Evolutionary conservation across 1,140 invertebrate species (phyloP), one percentile per base, ranked within the genome.

Genomic region (Drosophila mojavensis): DNA sequence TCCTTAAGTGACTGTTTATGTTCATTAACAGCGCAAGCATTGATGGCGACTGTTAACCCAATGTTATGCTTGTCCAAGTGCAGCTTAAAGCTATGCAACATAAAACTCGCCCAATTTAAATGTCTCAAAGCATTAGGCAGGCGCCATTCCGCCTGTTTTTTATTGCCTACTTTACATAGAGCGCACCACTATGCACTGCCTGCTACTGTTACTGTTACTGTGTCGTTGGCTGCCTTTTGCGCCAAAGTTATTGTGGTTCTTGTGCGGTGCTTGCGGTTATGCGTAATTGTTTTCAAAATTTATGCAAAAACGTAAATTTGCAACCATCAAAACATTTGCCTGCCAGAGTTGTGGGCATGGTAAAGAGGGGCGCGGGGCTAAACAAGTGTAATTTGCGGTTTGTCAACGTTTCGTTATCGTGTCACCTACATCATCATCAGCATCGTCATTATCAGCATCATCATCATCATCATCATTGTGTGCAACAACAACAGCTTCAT

Each of bases 261-360:
- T 9, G n/a, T 9, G 33, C 48, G 30, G 13, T 30, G 45, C 41
- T 26, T 77, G 75, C 64, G 74, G 51, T 70, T 54, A 69, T 60
- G 33, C 66, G 75, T 78, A 78, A 78, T 79, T 72, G 68, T 78
- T 73, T 78, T 73, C 45, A 79, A 78, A 62, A 61, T 73, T n/a
- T 78, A 48, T 79, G 68, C 68, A 66, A 73, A 36, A 62, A 50
- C 30, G 7, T 13, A 62, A 62, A 62, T 62, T 62, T 45, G 58
- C 58, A 60, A 33, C 26, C 58, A 47, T 17, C 56, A 78, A 47
- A 50, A 63, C 26, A 20, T 43, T 45, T n/a, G 43, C 5, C 11
- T 33, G 39, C 17, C 55, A 24, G 20, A 24, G 48, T 58, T 71
- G 55, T 62, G 45, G 15, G 36, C 33, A 54, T 1, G 53, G 0